A percentile compares a stretch with the other conserved stretches of the same genome.
phyloP scores from a whole-genome alignment of 2,888 invertebrate genomes.

The Chelonus formosanus region DNA sequence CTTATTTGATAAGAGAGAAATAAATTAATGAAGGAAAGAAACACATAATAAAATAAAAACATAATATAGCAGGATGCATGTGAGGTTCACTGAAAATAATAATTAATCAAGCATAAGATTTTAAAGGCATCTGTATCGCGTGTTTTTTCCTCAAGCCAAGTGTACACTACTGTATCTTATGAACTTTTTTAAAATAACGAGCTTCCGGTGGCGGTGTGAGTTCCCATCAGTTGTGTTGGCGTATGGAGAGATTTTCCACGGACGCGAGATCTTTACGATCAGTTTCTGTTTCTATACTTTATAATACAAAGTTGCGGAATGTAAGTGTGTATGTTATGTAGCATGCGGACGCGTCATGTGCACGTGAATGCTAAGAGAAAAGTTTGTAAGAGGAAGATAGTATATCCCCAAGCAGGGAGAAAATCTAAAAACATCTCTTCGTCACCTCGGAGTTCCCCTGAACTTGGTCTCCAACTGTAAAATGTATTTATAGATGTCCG shows the following conservation, averaged over 20 bases:
- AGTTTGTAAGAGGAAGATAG: conserved; percentile 25
- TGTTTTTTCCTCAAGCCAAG: not conserved
- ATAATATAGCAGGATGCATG: no score
- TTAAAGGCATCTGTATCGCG: no score
- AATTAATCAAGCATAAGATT: not conserved
- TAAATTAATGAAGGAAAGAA: no score
- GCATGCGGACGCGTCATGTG: conserved; percentile 1
- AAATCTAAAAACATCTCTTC: conserved; percentile 53
- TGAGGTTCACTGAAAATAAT: not conserved
- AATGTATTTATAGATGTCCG: conserved; percentile 52
- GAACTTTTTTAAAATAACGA: conserved; percentile 56
- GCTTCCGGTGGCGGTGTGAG: conserved; percentile 50
- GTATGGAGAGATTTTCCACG: conserved; percentile 29
- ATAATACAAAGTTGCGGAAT: conserved; percentile 26
- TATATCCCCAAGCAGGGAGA: conserved; percentile 40
- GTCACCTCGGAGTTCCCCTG: conserved; percentile 53
- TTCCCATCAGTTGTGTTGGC: conserved; percentile 40
- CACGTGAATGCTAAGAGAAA: conserved; percentile 30
- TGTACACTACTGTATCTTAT: conserved; percentile 29
- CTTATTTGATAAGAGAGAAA: no score
- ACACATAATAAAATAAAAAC: no score
- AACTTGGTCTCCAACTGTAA: conserved; percentile 53
- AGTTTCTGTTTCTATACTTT: conserved; percentile 28
- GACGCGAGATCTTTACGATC: conserved; percentile 35
- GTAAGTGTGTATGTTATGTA: not conserved